Evolutionary conservation across 2,113 vertebrate genomes (phyloP), one percentile per base, ranked within the genome.

Genomic region (Cololabis saira): DNA sequence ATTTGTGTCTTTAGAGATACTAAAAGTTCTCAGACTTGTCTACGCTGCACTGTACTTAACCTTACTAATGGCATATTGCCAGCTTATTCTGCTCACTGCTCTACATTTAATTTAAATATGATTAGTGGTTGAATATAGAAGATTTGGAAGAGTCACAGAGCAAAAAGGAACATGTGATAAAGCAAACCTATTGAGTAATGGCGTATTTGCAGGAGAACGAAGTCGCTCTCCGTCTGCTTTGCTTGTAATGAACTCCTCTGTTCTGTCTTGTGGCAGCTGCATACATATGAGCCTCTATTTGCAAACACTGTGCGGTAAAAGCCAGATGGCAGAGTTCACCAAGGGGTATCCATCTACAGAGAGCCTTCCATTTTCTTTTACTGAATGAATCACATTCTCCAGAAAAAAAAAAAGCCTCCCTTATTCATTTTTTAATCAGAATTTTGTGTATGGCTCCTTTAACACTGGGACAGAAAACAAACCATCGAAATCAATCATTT

Each of bases 101-200:
- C 22, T 21, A 27, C 33, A 50, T 63, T 71, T 19, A 54, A 37
- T 5, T 62, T 42, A 12, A 49, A 48, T 57, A 21, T n/a, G 24
- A 62, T 57, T 58, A 12, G 44, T 41, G 4, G 21, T 12, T 44
- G 41, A 56, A 58, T 40, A 16, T 8, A 65, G 11, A 24, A 1
- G n/a, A 12, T 1, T 12, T 24, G 27, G 21, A 24, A 44, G 5
- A 54, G 10, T 18, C 27, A 37, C 19, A 15, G 27, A 37, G 27
- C 52, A 54, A 18, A 13, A 54, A 37, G 16, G 16, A 40, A n/a
- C 27, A 9, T 18, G 10, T 54, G 30, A n/a, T 37, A 37, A 12
- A n/a, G 24, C 17, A 37, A 37, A 37, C 33, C 33, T 37, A 11
- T 54, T 1, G n/a, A 37, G n/a, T 37, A 18, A 54, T 54, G n/a